Conservation (phyloP, 2,797 vertebrate genomes). For the Chelon auratus region DNA sequence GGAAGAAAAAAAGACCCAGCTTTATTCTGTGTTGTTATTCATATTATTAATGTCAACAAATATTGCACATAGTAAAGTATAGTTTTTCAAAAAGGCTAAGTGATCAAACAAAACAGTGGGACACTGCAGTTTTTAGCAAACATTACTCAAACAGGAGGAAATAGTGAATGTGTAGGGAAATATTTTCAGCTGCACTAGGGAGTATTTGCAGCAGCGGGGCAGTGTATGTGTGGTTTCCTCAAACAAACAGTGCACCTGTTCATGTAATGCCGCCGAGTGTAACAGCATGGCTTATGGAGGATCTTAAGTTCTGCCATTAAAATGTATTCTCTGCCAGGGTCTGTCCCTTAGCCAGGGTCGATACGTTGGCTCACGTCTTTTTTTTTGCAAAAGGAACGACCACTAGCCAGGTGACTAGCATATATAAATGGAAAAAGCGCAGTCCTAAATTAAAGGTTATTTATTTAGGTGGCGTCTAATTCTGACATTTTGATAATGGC, state of each 20-base stretch:
- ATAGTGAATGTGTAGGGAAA: neutral
- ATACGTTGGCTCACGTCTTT: too few relatives aligned
- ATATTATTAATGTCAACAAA: neutral
- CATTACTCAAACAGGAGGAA: neutral
- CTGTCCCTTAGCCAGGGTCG: too few relatives aligned
- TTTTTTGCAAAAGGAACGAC: too few relatives aligned
- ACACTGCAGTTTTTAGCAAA: neutral
- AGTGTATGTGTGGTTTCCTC: neutral
- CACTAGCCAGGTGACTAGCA: too few relatives aligned
- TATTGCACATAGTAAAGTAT: neutral
- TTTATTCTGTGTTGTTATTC: neutral
- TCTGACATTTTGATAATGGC: too few relatives aligned
- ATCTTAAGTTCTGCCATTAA: too few relatives aligned
- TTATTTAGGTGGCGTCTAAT: neutral
- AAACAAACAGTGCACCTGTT: neutral
- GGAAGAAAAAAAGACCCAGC: neutral
- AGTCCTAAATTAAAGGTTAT: too few relatives aligned
- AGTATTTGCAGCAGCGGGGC: neutral
- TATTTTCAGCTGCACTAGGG: conserved; percentile 3
- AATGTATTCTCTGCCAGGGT: too few relatives aligned
- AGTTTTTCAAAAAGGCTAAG: neutral
- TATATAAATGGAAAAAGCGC: too few relatives aligned
- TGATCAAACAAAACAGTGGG: neutral
- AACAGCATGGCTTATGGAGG: neutral
- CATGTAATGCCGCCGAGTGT: neutral